Base-by-base conservation (phyloP, 23 tunicate species). In the Styela clava region DNA sequence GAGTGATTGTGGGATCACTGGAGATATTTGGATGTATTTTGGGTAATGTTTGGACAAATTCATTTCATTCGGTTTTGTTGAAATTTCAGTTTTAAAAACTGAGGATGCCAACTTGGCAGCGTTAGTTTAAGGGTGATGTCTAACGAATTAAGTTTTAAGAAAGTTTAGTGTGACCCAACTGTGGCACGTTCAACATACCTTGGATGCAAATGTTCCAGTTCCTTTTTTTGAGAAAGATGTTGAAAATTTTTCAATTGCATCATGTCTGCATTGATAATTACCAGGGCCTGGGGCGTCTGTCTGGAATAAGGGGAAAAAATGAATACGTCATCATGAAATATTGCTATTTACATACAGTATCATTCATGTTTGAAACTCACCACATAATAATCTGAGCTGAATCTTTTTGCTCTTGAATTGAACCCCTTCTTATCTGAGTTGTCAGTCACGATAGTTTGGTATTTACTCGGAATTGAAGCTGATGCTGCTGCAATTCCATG, bases 251-350 rank as follows among this genome's bases (percentile, higher is more conserved):
- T 92, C 97, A 27, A 92, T 79, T 3, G 79, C 91, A 23, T 78
- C 69, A 37, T 86, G 97, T 31, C 64, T 34, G 74, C 78, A 83
- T 61, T 84, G 86, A 52, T 93, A 93, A 69, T 85, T 87, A 1
- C 98, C 98, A 36, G 98, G 98, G 12, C 98, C 98, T 2, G 98
- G 98, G 7, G 78, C 87, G 31, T 93, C 98, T 52, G 74, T 91
- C 90, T 91, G 36, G 2, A 73, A 81, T 67, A n/a, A n/a, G n/a
- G 0, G 20, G 29, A 24, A 24, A 24, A 22, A 24, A 24, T 0
- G 20, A 69, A 24, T 0, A 27, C n/a, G 20, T 20, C 21, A 24
- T 0, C 74, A 69, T 0, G 32, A 69, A 69, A 69, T 69, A 22
- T 69, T 27, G 32, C 24, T 69, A 24, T 69, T 23, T 24, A 24